Base-by-base conservation (phyloP, 2,888 invertebrate species). In the Cryptosula pallasiana region DNA sequence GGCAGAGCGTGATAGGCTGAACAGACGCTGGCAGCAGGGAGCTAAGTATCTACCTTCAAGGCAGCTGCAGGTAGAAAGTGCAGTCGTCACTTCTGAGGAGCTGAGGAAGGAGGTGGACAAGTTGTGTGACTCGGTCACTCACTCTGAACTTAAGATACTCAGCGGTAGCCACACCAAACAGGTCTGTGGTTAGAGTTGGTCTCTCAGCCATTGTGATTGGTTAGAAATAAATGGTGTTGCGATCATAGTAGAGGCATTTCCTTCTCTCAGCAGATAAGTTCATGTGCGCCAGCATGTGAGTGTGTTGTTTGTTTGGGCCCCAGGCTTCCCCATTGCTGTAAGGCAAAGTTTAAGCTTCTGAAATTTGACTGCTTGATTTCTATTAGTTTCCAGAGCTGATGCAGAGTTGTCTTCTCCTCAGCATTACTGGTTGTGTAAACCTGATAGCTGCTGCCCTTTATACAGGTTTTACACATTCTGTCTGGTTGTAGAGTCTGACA, bases 111-210 rank as follows among this genome's bases (percentile, higher is more conserved):
- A 25, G 32, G 27, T 63, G 32, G 63, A 32, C 27, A 13, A 5
- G 9, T 34, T 63, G 3, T 9, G 32, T 32, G 63, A 63, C 32
- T 27, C 20, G 2, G 63, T 63, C 32, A 63, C 63, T 27, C 63
- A 63, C 32, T 27, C 32, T 25, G 63, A 63, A n/a, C 63, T 63
- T 9, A 63, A 63, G 63, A 9, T 63, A 32, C 63, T 63, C 9
- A 27, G 63, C 32, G 63, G 63, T 29, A 63, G 29, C 27, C 63
- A 63, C 13, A 25, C 29, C n/a, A 63, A 63, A n/a, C 29, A 34
- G 63, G 63, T 57, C 3, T 5, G 57, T 57, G 9, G 16, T 23
- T 57, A 5, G 9, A 13, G 16, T 57, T 57, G 5, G n/a, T 57
- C 25, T 25, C 57, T 57, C 45, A n/a, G n/a, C n/a, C n/a, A n/a